These are phyloP conservation scores for Aphidius ervi DNA, from an alignment of 1,140 invertebrate species.

Conservation along the genomic window DNA sequence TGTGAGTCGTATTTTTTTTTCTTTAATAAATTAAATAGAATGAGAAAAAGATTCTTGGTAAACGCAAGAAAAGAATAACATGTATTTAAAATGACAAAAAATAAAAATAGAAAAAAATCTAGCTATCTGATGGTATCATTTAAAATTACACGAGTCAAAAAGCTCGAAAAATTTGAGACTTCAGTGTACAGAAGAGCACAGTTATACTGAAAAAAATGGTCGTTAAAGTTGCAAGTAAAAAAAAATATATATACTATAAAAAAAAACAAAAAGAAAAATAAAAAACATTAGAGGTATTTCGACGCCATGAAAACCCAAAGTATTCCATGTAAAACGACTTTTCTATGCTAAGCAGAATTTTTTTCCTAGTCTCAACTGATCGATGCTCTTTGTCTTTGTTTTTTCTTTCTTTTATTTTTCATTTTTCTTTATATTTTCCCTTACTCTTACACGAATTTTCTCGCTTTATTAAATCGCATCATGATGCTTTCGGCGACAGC, in stretches of 20 bases:
- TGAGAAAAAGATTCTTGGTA: too few species aligned
- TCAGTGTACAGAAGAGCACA: too few species aligned
- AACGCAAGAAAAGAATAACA: too few species aligned
- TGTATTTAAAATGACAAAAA: too few species aligned
- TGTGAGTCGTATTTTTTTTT: too few species aligned
- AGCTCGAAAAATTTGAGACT: neutral
- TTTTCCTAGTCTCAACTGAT: slow-evolving; percentile 17
- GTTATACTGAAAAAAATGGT: too few species aligned
- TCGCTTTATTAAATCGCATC: slow-evolving; percentile 19
- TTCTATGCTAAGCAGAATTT: slow-evolving; percentile 26
- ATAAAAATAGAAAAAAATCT: too few species aligned
- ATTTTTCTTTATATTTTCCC: neutral
- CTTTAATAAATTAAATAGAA: too few species aligned
- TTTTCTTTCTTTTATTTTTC: neutral
- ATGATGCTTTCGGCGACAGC: neutral
- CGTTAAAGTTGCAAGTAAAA: neutral
- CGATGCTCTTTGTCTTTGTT: neutral
- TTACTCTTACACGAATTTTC: slow-evolving; percentile 7
- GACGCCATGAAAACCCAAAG: slow-evolving; percentile 19
- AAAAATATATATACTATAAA: neutral
- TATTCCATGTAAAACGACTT: slow-evolving; percentile 19
- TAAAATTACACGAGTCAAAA: neutral
- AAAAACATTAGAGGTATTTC: slow-evolving; percentile 23
- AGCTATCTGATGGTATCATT: neutral
- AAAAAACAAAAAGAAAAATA: neutral